Base-by-base conservation (phyloP, 2,113 vertebrate genomes). In the Plotosus lineatus region DNA sequence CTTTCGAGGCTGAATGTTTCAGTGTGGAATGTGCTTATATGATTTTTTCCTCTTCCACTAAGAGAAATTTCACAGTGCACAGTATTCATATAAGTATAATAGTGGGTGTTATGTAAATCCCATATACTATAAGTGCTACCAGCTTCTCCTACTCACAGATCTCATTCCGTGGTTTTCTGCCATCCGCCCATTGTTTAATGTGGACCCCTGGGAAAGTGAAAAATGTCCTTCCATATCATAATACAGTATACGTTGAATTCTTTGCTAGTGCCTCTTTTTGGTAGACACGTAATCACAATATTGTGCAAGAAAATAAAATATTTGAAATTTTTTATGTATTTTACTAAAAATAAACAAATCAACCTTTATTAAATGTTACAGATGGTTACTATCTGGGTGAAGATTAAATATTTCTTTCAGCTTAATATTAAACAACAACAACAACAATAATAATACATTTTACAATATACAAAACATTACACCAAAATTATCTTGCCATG, bases 91-190 rank as follows among this genome's bases (percentile, higher is more conserved):
- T 76, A 65, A 65, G 28, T 48, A 38, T 61, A 79, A 79, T 12
- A 31, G 23, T 71, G 40, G 36, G 36, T 71, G 38, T 71, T 79
- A 74, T 80, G 69, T 63, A 74, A 80, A 58, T 14, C 31, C 42
- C 51, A n/a, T 73, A 23, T 31, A 80, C 78, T 80, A 17, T 60
- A 71, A 44, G 15, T 72, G 55, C 21, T 63, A 44, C 19, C 68
- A n/a, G 42, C 3, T 66, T 58, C 66, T 80, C 78, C 61, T 68
- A 48, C 78, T 58, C 26, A 3, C 21, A 78, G 33, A 78, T 66
- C 58, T 51, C 17, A 38, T 78, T 46, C 31, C 38, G 44, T 19
- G 46, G 46, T 65, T 78, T 65, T 61, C 46, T 66, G 6, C 55
- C 21, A 50, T 73, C 68, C 68, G 48, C 78, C 55, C 69, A 80